Base-by-base conservation (phyloP, 2,888 invertebrate species). In the Poecilobothrus nobilitatus region DNA sequence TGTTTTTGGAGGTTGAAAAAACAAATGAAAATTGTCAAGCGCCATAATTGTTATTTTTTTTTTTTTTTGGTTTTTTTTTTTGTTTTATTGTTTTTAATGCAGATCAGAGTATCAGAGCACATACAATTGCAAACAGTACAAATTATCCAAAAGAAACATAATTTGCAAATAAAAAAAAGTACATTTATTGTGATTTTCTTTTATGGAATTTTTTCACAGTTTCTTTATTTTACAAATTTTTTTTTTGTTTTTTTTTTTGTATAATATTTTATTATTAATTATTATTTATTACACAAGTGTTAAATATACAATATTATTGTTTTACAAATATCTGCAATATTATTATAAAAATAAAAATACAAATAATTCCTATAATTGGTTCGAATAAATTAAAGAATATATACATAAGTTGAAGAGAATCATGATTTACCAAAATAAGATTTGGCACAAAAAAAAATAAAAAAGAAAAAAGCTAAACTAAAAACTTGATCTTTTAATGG, bases 401-500 rank as follows among this genome's bases (percentile, higher is more conserved):
- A 53, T 18, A 12, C n/a, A 53, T 12, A 53, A 53, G 18, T n/a
- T 53, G 15, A 27, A 27, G 12, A 1, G 12, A 53, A 18, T 53
- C 53, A 53, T 53, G 53, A 53, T 53, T 53, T 53, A 15, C 27
- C 69, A 70, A 72, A 71, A 66, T 70, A 27, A 66, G 33, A 27
- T 27, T 27, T 27, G 27, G 5, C 5, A 27, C 5, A 27, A 63
- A 64, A 37, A 67, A 67, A 61, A 21, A 63, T 18, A 37, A 27
- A 66, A 64, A n/a, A n/a, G n/a, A n/a, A n/a, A n/a, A n/a, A n/a
- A n/a, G n/a, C n/a, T n/a, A n/a, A n/a, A n/a, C n/a, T n/a, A 67
- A 65, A 64, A 33, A 63, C 53, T 68, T 68, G 66, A 64, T 62
- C 69, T 70, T 71, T 68, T 70, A 67, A 68, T 68, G 67, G 71